Conservation (phyloP, 2,888 invertebrate species). For the Drosophila flavopinicola region DNA sequence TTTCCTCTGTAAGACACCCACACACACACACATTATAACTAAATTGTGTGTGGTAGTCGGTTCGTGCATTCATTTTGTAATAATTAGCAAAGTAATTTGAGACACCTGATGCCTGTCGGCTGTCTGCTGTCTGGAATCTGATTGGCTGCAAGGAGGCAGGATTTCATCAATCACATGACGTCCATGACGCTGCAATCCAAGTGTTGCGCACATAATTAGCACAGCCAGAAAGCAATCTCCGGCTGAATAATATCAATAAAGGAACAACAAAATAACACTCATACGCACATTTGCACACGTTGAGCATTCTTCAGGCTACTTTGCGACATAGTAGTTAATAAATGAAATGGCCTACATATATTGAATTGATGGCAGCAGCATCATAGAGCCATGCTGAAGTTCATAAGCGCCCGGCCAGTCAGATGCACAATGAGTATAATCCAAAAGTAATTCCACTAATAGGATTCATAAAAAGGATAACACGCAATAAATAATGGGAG, state of each 20-base stretch:
- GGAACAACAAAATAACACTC: neutral
- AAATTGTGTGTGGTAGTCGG: neutral
- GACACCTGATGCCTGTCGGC: constrained; percentile 49
- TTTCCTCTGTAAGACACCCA: no score
- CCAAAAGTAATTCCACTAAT: constrained; percentile 77
- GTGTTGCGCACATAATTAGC: constrained; percentile 10
- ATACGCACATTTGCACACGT: neutral
- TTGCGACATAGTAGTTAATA: no score
- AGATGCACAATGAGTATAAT: constrained; percentile 41
- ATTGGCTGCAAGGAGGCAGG: neutral
- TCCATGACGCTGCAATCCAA: constrained; percentile 8
- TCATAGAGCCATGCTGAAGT: constrained; percentile 36
- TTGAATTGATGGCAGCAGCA: constrained; percentile 12
- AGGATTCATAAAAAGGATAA: constrained; percentile 80
- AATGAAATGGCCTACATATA: no score
- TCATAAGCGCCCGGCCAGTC: constrained; percentile 24
- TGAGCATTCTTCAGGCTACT: no score
- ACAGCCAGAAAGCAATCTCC: constrained; percentile 11
- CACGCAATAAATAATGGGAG: constrained; percentile 78
- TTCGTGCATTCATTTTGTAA: constrained; percentile 10
- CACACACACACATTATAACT: neutral
- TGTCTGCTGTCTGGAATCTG: no score
- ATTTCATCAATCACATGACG: constrained; percentile 60
- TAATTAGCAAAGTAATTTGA: constrained; percentile 60
- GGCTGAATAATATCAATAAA: constrained; percentile 2